Base-by-base conservation (phyloP, 2,888 invertebrate genomes). In the Epinotia bilunana region DNA sequence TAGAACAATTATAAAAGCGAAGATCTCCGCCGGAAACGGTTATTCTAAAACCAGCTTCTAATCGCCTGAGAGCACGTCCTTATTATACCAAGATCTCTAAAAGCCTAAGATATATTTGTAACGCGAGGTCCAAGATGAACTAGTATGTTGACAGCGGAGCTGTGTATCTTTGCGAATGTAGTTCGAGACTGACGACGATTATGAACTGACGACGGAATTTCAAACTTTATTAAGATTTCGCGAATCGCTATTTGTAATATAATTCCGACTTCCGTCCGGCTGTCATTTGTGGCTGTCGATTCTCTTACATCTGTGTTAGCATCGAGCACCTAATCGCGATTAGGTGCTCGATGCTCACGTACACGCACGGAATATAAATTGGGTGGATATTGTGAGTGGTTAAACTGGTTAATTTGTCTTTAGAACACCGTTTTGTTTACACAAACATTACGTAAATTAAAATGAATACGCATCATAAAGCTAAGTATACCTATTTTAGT, bases 181-280 rank as follows among this genome's bases (percentile, higher is more conserved):
- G 53, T 53, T 53, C 2, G n/a, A 53, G 53, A n/a, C 49, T 65
- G n/a, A n/a, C 20, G 1, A 20, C 53, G 18, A 65, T 65, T 65
- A 65, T 65, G 18, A 65, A 53, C 33, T 53, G 65, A 33, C 53
- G 28, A 33, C n/a, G 33, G 33, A 65, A 65, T 55, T 53, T 53
- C 33, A 53, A 65, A 65, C 53, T 65, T 33, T n/a, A 53, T 65
- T 33, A 65, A 53, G 65, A 33, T 65, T 65, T 53, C 65, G 53
- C 53, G 53, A 53, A 53, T 65, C 53, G 65, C 53, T 53, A 53
- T 61, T 49, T 28, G 65, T 65, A 65, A 65, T 65, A n/a, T 65
- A 53, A 65, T 65, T 65, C 65, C 65, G n/a, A 65, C n/a, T 49
- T 57, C 53, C 53, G 53, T 53, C 53, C 46, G 43, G 63, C 65